Evolutionary conservation across 1,140 invertebrate genomes (phyloP).

Genomic region (Drosophila repleta): DNA sequence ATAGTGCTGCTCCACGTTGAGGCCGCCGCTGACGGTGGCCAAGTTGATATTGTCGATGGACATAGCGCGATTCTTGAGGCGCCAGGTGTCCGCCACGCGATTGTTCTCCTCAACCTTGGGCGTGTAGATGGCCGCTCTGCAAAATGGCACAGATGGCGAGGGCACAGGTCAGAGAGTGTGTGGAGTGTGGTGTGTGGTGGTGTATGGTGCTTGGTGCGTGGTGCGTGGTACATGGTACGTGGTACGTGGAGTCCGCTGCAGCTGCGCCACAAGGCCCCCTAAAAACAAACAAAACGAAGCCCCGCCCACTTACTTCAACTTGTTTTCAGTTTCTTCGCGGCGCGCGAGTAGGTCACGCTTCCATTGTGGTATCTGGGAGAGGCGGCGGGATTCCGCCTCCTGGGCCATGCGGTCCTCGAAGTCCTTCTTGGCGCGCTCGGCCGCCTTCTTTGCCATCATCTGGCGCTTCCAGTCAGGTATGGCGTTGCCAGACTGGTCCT

Average conservation of each 20-base stretch:
- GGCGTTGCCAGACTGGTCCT: slow-evolving; percentile 93
- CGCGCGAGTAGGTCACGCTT: slow-evolving; percentile 94
- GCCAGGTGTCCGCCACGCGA: slow-evolving; percentile 85
- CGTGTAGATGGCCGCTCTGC: slow-evolving; percentile 87
- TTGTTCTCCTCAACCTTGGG: slow-evolving; percentile 87
- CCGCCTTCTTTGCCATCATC: slow-evolving; percentile 96
- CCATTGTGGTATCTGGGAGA: slow-evolving; percentile 95
- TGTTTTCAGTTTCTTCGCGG: slow-evolving; percentile 90
- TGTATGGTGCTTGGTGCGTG: neutral
- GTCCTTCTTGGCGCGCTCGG: slow-evolving; percentile 95
- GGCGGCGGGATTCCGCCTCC: slow-evolving; percentile 93
- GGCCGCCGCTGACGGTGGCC: slow-evolving; percentile 37
- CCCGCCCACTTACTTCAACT: slow-evolving; percentile 86
- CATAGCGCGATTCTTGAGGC: slow-evolving; percentile 85
- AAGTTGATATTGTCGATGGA: slow-evolving; percentile 86
- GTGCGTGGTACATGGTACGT: neutral
- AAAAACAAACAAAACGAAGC: neutral
- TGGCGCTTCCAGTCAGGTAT: slow-evolving; percentile 97
- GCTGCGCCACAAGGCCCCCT: slow-evolving; percentile 27
- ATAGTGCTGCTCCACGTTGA: slow-evolving; percentile 77
- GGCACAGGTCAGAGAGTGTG: slow-evolving; percentile 40
- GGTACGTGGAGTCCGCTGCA: slow-evolving; percentile 16
- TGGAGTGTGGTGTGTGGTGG: neutral
- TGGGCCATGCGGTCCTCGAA: slow-evolving; percentile 92
- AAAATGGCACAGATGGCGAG: slow-evolving; percentile 55